Base-by-base conservation (phyloP, 2,888 invertebrate species). In the Rhaphigaster nebulosa region DNA sequence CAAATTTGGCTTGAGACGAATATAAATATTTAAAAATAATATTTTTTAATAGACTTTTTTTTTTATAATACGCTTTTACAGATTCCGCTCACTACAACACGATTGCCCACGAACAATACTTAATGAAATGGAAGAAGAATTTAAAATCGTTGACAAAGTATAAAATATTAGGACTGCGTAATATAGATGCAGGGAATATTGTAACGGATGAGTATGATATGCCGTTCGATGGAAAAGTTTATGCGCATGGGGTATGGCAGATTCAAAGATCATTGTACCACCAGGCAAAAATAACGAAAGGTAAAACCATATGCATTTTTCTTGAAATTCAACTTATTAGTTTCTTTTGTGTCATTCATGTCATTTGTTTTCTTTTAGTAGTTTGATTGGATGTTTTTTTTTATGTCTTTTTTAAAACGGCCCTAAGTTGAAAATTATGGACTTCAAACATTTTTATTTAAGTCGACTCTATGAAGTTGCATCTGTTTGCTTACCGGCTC, bases 171-270 rank as follows among this genome's bases (percentile, higher is more conserved):
- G 92, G 92, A 4, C 20, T 90, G 88, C 65, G 88, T 20, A 89
- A 90, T 50, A 23, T 56, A 12, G 92, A 91, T 26, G 90, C 90
- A 34, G 91, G 91, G 34, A 88, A 80, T 18, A 65, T 91, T 8
- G 60, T 92, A 10, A 88, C 91, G 8, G 70, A 89, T 10, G 91
- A 91, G 50, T 76, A 90, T 18, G 56, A 50, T 23, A 60, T 91
- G 29, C 90, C 91, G 1, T 89, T 92, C 6, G 65, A 56, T 34
- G 70, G 41, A 12, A 54, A 90, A 1, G 90, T 91, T 15, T 92
- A 92, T 54, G 91, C 91, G 0, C 90, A 91, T 50, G 92, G 92
- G 5, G 60, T 92, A 10, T 88, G 92, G 56, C 92, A 92, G 70
- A 54, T 84, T 26, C 89, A 91, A 38, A 89, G 91, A 45, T 50